These are phyloP conservation scores for Zaprionus kolodkinae DNA, from an alignment of 1,140 invertebrate genomes.

Conservation along the genomic window DNA sequence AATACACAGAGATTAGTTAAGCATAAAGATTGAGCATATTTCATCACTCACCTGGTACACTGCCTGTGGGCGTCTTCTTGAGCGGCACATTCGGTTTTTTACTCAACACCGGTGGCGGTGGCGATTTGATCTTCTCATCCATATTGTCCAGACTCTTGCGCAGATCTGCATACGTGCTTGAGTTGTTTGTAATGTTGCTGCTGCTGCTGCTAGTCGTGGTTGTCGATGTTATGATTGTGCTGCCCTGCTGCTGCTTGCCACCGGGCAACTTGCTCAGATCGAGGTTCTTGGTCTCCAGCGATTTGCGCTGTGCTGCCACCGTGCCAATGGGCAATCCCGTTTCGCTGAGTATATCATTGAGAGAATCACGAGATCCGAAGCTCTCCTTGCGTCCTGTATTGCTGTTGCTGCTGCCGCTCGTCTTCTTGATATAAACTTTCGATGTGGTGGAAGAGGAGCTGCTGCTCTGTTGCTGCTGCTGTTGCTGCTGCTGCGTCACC, in stretches of 20 bases:
- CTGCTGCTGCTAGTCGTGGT: constrained; percentile 41
- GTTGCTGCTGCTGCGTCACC: constrained; percentile 59
- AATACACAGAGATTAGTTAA: constrained; percentile 5
- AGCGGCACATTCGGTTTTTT: constrained; percentile 87
- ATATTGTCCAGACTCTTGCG: constrained; percentile 81
- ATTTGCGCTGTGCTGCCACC: constrained; percentile 85
- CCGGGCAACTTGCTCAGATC: constrained; percentile 72
- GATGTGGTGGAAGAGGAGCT: constrained; percentile 60
- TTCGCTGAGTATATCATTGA: constrained; percentile 82
- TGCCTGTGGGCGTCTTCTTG: constrained; percentile 87
- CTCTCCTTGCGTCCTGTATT: constrained; percentile 78
- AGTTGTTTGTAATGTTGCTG: constrained; percentile 33
- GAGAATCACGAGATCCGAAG: constrained; percentile 81
- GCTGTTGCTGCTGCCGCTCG: constrained; percentile 63
- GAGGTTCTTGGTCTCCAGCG: constrained; percentile 84
- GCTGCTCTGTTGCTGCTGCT: constrained; percentile 37
- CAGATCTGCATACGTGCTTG: constrained; percentile 51
- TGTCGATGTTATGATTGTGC: constrained; percentile 39
- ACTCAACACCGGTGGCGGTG: constrained; percentile 78
- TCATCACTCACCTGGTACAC: constrained; percentile 75
- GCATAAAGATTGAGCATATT: background rate
- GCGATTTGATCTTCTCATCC: constrained; percentile 81
- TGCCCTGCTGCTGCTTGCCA: constrained; percentile 52
- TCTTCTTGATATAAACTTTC: constrained; percentile 82
- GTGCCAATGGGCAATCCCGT: constrained; percentile 80